Percentiles rank a stretch among this genome's conserved stretches.
phyloP scores from a whole-genome alignment of 2,797 vertebrate genomes.

The Smutsia temminckii region DNA sequence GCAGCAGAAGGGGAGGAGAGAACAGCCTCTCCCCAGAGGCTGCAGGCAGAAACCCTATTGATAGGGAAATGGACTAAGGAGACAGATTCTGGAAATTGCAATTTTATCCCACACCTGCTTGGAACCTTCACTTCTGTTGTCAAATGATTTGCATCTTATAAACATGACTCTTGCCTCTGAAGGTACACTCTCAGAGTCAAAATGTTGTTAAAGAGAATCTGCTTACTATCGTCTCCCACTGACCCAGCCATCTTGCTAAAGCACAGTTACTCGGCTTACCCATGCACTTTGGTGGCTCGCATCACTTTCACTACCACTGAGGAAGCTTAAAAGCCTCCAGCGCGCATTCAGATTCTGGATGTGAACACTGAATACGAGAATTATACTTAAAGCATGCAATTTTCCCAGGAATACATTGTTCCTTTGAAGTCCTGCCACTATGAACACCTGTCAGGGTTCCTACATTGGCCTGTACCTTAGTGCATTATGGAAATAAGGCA shows the following conservation, averaged over 20 bases:
- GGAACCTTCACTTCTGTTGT: neutral
- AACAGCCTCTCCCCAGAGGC: no score
- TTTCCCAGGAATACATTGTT: neutral
- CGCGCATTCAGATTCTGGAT: neutral
- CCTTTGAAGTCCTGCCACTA: slow-evolving; percentile 22
- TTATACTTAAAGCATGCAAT: neutral
- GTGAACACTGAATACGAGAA: neutral
- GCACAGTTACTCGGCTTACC: neutral
- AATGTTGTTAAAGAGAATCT: neutral
- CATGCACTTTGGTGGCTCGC: neutral
- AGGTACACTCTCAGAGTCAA: neutral
- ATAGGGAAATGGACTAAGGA: no score
- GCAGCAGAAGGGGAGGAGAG: no score
- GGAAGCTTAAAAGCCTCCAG: neutral
- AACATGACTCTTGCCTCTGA: neutral
- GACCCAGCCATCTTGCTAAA: neutral
- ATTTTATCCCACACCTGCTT: neutral
- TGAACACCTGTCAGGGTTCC: neutral
- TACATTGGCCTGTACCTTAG: neutral
- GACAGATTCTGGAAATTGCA: no score
- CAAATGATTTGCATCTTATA: neutral
- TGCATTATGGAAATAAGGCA: neutral
- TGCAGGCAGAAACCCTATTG: no score
- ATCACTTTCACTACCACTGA: neutral
- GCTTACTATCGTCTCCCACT: neutral